These are phyloP conservation scores for Conus betulinus DNA, from an alignment of 1,140 invertebrate genomes.

Conservation along the genomic window DNA sequence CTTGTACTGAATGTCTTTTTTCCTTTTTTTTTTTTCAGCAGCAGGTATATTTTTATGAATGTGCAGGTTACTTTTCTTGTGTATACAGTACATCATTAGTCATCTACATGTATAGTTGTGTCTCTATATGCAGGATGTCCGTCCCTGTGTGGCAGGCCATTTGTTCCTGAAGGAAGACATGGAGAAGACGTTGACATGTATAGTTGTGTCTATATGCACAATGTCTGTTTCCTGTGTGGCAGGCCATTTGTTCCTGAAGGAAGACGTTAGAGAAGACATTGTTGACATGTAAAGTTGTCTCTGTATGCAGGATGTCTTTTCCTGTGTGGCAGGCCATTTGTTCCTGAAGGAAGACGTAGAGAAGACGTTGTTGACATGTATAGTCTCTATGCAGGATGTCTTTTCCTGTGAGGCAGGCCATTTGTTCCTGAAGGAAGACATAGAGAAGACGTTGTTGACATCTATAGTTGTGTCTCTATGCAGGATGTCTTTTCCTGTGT, in stretches of 20 bases:
- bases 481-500: neutral
- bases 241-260: slow-evolving; percentile 44
- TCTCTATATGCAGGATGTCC: slow-evolving; percentile 38
- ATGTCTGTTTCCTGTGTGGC: slow-evolving; percentile 16
- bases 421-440: slow-evolving; percentile 53
- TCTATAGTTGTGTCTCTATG: slow-evolving; percentile 42
- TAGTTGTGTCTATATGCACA: too few species aligned
- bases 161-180: slow-evolving; percentile 54
- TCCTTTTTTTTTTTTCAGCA: too few species aligned
- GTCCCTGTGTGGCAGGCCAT: slow-evolving; percentile 38
- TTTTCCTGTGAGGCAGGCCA: too few species aligned
- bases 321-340: neutral
- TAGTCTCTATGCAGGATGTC: neutral
- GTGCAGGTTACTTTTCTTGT: too few species aligned
- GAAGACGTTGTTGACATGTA: neutral
- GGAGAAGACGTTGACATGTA: slow-evolving; percentile 36
- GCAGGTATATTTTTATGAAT: too few species aligned
- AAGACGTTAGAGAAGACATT: slow-evolving; percentile 48
- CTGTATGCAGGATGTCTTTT: neutral
- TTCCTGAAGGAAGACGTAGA: slow-evolving; percentile 52
- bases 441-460: slow-evolving; percentile 37
- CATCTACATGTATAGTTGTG: too few species aligned
- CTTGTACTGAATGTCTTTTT: too few species aligned
- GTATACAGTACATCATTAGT: too few species aligned
- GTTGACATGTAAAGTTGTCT: neutral